Evolutionary conservation across 2,888 invertebrate species (phyloP), one percentile per base, ranked within the genome.

Genomic region (Rotaria magnacalcarata): DNA sequence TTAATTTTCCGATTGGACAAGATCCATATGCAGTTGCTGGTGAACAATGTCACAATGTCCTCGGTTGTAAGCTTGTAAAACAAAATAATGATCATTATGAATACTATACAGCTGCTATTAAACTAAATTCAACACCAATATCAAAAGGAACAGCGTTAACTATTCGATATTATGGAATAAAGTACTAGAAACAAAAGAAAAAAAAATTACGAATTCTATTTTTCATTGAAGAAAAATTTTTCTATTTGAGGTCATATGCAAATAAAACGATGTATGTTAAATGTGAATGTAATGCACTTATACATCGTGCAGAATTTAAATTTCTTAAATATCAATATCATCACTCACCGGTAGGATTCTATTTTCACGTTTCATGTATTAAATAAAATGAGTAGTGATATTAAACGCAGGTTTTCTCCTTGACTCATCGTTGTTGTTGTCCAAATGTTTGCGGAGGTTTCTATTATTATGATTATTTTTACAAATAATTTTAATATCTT

Each of bases 1-100:
- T 80, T 47, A 80, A 80, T 80, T 3, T n/a, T 43, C 80, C 80
- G 19, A 27, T 67, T 19, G 27, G 34, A 7, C 34, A n/a, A 3
- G 80, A 80, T 80, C 80, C 80, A 47, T 21, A 80, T 47, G 19
- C 47, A 47, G 43, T n/a, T 10, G 5, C 47, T 7, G 80, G 80
- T 80, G 80, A 80, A 47, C 80, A 80, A 24, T 80, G 80, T 47
- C 80, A 80, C 47, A 80, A 80, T 80, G 80, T 80, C 3, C 47
- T 80, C 14, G 80, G 47, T 80, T 80, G 80, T 80, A 47, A 80
- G n/a, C 19, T 5, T 24, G 47, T 80, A 14, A 0, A 47, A 47
- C 2, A 0, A 41, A 24, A 8, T 47, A 0, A 80, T 2, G 5
- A 80, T 47, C 5, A 47, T 24, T 43, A 6, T 24, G 24, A 47